Evolutionary conservation across 2,888 invertebrate genomes (phyloP), one percentile per base, ranked within the genome.

Genomic region (Ptilodon capucinus): DNA sequence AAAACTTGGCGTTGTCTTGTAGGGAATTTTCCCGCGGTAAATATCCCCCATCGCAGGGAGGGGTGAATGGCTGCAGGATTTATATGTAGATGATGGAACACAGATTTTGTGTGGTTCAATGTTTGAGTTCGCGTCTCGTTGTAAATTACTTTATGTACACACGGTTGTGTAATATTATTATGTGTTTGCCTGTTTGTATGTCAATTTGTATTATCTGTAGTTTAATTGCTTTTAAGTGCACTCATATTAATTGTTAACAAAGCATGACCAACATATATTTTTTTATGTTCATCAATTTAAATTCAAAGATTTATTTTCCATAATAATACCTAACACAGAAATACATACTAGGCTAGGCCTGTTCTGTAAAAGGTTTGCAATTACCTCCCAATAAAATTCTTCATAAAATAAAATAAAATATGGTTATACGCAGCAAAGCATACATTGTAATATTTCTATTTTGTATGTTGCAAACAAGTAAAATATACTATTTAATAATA

Each of bases 21-120:
- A 53, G 51, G 48, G 39, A 48, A 48, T 46, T 43, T 61, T 60
- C 53, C 49, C 54, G 54, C 57, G 60, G 51, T 57, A 54, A 36
- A 36, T 18, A 46, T 34, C 44, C 44, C 55, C 48, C 38, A 17
- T 17, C 32, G 51, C 54, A 48, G 38, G 35, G 45, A 56, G 59
- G 57, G 60, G 49, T 32, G 59, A 61, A 59, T 57, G 61, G 48
- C 60, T 39, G 23, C 13, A 50, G 64, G 68, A 61, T 68, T 75
- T 76, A 75, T 77, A 74, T 71, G 70, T 70, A 72, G 75, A 76
- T 73, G 79, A 80, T 76, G 70, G 71, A 77, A 79, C 79, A 71
- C 79, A 79, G 82, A 81, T 83, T 83, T 77, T 25, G 9, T 16
- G 25, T 9, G 25, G 23, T 21, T n/a, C 39, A 39, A 39, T 35